Base-by-base conservation (phyloP, 1,140 invertebrate genomes). In the Leptinotarsa defecta region DNA sequence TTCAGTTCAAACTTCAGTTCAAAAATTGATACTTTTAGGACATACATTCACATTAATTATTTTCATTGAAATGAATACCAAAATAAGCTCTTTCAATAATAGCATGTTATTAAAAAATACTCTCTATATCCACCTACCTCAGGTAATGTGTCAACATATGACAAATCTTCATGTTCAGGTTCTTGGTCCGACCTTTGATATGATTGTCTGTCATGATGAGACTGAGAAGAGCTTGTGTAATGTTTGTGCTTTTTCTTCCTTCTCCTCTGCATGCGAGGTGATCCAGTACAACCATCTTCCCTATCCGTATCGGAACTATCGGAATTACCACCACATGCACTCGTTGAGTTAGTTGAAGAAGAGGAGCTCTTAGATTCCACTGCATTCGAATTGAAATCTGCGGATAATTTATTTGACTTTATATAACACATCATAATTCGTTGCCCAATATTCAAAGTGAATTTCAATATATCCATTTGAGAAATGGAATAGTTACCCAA, bases 131-230 rank as follows among this genome's bases (percentile, higher is more conserved):
- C 34, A 43, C 34, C 8, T 87, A 96, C 94, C 90, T 97, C 96
- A 8, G 95, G 96, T 79, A 97, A 85, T n/a, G 94, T 96, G 85
- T 96, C 95, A 68, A 95, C 91, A 84, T 96, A 96, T 1, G 93
- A 90, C 22, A 95, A 88, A 84, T 96, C 94, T 82, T 95, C 93
- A 52, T 86, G 84, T 64, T 90, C 89, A 64, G 85, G 86, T 84
- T 57, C 85, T 82, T 1, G 83, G 78, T 80, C 72, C 78, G 74
- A 71, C 69, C 81, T 71, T 68, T 72, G 73, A 52, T 70, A 67
- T 19, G 80, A 70, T 75, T 83, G 17, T 79, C 79, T 76, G 43
- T 81, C 78, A 4, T 69, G 83, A 57, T 57, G 52, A 19, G 52
- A n/a, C 76, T 69, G 86, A 82, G 15, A 48, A 20, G 22, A 19